Evolutionary conservation across 2,888 invertebrate genomes (phyloP), one percentile per base, ranked within the genome.

Genomic region (Dicycla oo): DNA sequence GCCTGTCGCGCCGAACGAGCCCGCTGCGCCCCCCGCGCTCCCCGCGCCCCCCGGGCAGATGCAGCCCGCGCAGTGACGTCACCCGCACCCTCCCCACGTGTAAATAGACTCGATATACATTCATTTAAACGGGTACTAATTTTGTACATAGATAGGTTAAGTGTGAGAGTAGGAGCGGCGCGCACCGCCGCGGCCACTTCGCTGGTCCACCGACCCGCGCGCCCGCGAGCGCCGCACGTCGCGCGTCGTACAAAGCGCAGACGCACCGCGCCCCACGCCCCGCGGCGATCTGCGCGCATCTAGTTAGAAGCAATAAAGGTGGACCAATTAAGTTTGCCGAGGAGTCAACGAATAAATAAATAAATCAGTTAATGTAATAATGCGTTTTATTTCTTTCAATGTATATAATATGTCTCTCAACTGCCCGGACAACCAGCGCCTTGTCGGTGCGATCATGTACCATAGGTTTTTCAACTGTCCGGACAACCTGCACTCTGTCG

Each of bases 281-380:
- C 84, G 76, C 84, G 81, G 83, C 75, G 72, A 61, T 45, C 56
- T 79, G 86, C 87, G 86, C 87, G 88, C 86, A 80, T 86, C 84
- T 92, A 91, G 92, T 91, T 91, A 92, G 89, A 94, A 94, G 94
- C 94, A 94, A 94, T 94, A 94, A 94, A 92, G 94, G 94, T 94
- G 94, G 94, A 94, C 94, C 94, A 93, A 92, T 92, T 91, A 93
- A 94, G 94, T 94, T 94, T 94, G 95, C 95, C 95, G 92, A 92
- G 88, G 91, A 92, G 91, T 94, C 95, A 95, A 95, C 95, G 95
- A 95, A 95, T 94, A 94, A 94, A 95, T 94, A 94, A 94, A 94
- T 93, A 94, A 94, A 94, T 93, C 91, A 93, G 94, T 94, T 94
- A 93, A 94, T 94, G 93, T 93, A 93, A 43, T 63, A 30, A 18